Evolutionary conservation across 2,113 vertebrate species (phyloP), one percentile per base, ranked within the genome.

Genomic region (Ammospiza caudacuta): DNA sequence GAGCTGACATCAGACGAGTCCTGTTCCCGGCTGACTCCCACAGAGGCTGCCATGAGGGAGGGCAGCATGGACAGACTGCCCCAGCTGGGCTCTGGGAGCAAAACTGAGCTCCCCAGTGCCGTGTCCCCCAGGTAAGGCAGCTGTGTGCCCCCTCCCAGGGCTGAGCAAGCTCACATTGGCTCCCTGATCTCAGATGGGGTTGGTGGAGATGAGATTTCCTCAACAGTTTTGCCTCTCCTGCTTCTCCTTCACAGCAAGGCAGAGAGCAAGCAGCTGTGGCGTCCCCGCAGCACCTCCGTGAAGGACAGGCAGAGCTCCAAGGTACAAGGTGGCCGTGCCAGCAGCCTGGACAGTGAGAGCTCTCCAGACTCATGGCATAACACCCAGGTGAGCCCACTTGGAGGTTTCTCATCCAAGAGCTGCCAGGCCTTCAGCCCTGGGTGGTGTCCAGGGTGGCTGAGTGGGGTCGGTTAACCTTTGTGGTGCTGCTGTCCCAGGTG

Each of bases 281-380:
- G 99, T 92, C 99, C 99, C n/a, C 97, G 99, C 33, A 99, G 99
- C 97, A 99, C 99, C 1, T 99, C 99, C 0, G 97, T 99, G 95
- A 99, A 99, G 97, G 99, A 99, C 94, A 98, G 99, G 22, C 99
- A 99, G 97, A 98, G 98, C 24, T 98, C 98, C 1, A 98, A 99
- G 94, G 98, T 98, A 0, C 99, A 98, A 94, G 99, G 98, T 1
- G 99, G 99, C 95, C 98, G 99, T 19, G 97, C 99, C 83, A 99
- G 99, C 97, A 99, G 99, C 94, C 97, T 99, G 96, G 99, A 99
- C 98, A 99, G 98, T 0, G 99, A 99, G 95, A 98, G 99, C 31
- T 98, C 98, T 33, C 98, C 99, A 2, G 99, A 99, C 83, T 98
- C 99, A 0, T 98, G 99, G 96, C 99, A 98, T 96, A 98, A 98